phyloP scores from a whole-genome alignment of 2,888 invertebrate species.

The Erebia epiphron region DNA sequence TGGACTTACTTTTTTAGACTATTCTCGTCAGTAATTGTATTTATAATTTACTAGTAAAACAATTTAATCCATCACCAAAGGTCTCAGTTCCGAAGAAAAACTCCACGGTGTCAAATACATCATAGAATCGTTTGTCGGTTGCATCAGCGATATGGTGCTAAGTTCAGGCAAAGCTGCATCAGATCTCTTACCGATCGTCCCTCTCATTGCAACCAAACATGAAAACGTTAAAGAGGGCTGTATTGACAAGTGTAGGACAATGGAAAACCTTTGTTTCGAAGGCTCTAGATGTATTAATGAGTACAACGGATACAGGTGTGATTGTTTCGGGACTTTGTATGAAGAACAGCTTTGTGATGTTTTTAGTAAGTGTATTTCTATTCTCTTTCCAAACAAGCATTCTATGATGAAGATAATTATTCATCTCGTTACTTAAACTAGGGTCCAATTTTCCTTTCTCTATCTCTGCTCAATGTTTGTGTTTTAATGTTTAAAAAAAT shows the following conservation, averaged over 20 bases:
- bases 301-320: slow-evolving; percentile 94
- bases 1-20: too few species aligned
- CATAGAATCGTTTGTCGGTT: slow-evolving; percentile 96
- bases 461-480: too few species aligned
- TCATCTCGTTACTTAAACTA: too few species aligned
- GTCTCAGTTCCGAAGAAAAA: slow-evolving; percentile 93
- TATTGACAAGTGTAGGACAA: slow-evolving; percentile 90
- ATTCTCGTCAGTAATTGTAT: too few species aligned
- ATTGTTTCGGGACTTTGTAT: slow-evolving; percentile 95
- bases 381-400: background rate
- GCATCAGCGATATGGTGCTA: slow-evolving; percentile 93
- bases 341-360: slow-evolving; percentile 96
- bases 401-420: too few species aligned
- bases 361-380: slow-evolving; percentile 86
- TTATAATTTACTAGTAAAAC: background rate
- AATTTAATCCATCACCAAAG: slow-evolving; percentile 62
- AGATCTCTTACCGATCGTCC: slow-evolving; percentile 90
- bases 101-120: slow-evolving; percentile 95
- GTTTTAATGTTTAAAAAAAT: background rate
- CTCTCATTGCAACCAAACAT: slow-evolving; percentile 93
- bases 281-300: slow-evolving; percentile 96
- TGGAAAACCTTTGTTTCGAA: slow-evolving; percentile 93
- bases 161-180: slow-evolving; percentile 94
- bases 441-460: background rate
- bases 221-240: slow-evolving; percentile 96